Conservation (phyloP, 2,113 vertebrate genomes). For the Apteryx owenii region DNA sequence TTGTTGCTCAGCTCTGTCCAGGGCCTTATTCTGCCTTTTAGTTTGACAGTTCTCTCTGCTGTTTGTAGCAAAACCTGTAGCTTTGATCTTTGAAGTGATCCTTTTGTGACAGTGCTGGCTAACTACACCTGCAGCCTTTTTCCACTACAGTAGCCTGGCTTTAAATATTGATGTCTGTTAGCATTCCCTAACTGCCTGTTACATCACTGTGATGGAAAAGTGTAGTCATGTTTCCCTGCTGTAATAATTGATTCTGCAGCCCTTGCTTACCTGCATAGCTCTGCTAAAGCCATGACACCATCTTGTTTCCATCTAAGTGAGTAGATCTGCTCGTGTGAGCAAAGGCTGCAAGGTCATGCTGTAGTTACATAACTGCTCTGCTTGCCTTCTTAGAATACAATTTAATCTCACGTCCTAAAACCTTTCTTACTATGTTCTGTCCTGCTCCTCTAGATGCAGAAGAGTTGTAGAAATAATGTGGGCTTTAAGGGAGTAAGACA, state of each 20-base stretch:
- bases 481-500: neutral
- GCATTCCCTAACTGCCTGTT: neutral
- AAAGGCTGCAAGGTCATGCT: neutral
- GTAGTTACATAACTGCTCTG: neutral
- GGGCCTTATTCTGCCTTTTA: too few relatives aligned
- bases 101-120: neutral
- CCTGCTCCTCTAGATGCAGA: neutral
- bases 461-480: neutral
- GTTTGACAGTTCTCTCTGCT: rapidly evolving
- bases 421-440: neutral
- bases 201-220: neutral
- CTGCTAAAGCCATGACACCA: too few relatives aligned
- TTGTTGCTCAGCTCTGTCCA: neutral
- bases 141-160: neutral
- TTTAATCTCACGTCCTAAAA: neutral
- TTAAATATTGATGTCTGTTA: too few relatives aligned
- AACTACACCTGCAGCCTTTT: neutral
- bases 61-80: neutral
- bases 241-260: neutral
- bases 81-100: neutral
- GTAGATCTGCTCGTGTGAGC: neutral
- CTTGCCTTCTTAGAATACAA: neutral
- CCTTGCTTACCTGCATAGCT: neutral
- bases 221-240: neutral
- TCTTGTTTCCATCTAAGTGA: neutral